Base-by-base conservation (phyloP, 1,140 invertebrate genomes). In the Triops cancriformis region DNA sequence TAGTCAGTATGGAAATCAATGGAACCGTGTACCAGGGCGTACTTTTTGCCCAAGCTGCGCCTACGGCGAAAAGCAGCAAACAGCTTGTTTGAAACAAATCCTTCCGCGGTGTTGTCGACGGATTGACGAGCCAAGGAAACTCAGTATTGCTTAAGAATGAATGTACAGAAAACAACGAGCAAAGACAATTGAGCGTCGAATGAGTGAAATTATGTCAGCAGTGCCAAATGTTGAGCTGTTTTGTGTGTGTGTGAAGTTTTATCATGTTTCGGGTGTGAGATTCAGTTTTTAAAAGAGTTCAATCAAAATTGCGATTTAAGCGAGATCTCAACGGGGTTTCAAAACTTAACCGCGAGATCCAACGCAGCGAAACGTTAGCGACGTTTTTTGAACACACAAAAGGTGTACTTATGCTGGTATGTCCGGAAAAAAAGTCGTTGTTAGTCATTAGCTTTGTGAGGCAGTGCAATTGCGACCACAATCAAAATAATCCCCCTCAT, bases 1-100 rank as follows among this genome's bases (percentile, higher is more conserved):
- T 95, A 41, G 95, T 99, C 5, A 96, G 93, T 81, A 95, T 99
- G 90, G 96, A 98, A 85, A 89, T 99, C 64, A 98, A 99, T 83
- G 97, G 97, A 43, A 90, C 93, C 18, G 91, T 91, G 82, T 97
- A 96, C 82, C 91, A 95, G 85, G 94, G 94, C 12, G 90, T 96
- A 14, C 86, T 96, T 1, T 94, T 94, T 84, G 92, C 94, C 72
- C 90, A 92, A 83, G 84, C 83, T 4, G 82, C 80, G 10, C 75
- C 78, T 9, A 74, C 77, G n/a, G 45, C 79, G 5, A 64, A 64
- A 64, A 23, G 51, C 51, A 64, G 51, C 51, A 64, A 64, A 23
- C 51, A 64, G 51, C 51, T 64, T 64, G 51, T 64, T 9, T 64
- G 51, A 64, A 64, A 37, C 2, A 64, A 23, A 23, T 64, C 51